A percentile compares a stretch with the other conserved stretches of the same genome.
Conservation (phyloP, 2,113 vertebrate species). For the Emydura subglobosa region DNA sequence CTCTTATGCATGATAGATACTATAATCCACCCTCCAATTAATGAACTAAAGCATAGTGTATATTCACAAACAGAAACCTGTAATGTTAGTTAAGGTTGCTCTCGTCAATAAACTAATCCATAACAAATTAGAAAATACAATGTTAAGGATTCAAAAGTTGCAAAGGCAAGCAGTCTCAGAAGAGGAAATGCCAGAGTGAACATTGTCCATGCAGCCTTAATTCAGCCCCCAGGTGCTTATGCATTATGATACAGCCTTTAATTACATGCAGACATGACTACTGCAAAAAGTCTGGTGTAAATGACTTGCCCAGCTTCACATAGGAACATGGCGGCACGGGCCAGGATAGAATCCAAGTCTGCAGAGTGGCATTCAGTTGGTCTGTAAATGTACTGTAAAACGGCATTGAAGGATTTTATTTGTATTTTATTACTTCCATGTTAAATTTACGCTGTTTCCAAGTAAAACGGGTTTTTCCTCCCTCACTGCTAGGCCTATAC, state of each 20-base stretch:
- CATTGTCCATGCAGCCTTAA: background rate
- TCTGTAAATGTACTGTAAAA: background rate
- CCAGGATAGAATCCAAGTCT: background rate
- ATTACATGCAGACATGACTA: accelerated
- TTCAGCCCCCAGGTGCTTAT: background rate
- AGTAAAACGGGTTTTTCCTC: background rate
- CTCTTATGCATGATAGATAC: background rate
- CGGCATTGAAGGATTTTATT: background rate
- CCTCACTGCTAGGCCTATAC: background rate
- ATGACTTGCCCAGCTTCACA: background rate
- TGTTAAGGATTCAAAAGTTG: background rate
- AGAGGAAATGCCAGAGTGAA: background rate
- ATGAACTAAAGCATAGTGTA: background rate
- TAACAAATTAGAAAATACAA: background rate
- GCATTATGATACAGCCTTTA: accelerated
- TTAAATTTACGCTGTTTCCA: background rate
- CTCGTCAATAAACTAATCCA: background rate
- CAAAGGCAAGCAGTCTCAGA: background rate
- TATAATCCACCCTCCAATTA: background rate
- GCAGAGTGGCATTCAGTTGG: background rate
- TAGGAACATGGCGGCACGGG: background rate
- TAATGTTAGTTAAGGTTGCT: background rate
- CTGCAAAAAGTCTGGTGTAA: background rate
- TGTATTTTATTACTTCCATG: background rate
- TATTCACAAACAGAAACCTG: background rate